Conservation (phyloP, 1,140 invertebrate species). For the Ephestia elutella region DNA sequence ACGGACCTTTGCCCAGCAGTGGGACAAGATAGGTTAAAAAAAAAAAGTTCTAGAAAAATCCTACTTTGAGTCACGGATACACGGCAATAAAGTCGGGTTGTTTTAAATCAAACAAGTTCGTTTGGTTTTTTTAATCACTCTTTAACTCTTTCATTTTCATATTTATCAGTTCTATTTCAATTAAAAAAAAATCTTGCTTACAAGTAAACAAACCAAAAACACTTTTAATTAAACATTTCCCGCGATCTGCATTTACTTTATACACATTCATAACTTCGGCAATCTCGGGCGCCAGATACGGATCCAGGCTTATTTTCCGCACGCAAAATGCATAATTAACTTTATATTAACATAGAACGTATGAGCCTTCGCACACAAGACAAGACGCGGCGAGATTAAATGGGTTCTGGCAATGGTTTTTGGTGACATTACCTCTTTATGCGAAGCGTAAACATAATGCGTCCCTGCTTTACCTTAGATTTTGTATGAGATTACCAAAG, state of each 20-base stretch:
- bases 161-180: too few relatives aligned
- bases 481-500: slow-evolving; percentile 6
- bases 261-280: slow-evolving; percentile 16
- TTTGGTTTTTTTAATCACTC: too few relatives aligned
- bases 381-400: slow-evolving; percentile 27
- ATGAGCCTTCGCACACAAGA: slow-evolving; percentile 6
- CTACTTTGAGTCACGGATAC: too few relatives aligned
- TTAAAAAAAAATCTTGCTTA: not conserved
- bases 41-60: too few relatives aligned
- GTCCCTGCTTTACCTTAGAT: slow-evolving; percentile 5
- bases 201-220: not conserved
- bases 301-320: slow-evolving; percentile 44
- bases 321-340: slow-evolving; percentile 53
- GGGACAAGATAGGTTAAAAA: too few relatives aligned
- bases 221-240: slow-evolving; percentile 7
- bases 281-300: slow-evolving; percentile 28
- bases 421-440: slow-evolving; percentile 17
- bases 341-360: slow-evolving; percentile 44
- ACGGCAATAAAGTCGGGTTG: too few relatives aligned
- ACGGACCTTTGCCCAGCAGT: too few relatives aligned
- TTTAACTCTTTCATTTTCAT: too few relatives aligned
- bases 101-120: too few relatives aligned
- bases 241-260: not conserved
- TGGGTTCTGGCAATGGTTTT: slow-evolving; percentile 21
- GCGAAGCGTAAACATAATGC: slow-evolving; percentile 8